Conservation (phyloP, 2,113 vertebrate genomes). For the Crotalus horridus region DNA sequence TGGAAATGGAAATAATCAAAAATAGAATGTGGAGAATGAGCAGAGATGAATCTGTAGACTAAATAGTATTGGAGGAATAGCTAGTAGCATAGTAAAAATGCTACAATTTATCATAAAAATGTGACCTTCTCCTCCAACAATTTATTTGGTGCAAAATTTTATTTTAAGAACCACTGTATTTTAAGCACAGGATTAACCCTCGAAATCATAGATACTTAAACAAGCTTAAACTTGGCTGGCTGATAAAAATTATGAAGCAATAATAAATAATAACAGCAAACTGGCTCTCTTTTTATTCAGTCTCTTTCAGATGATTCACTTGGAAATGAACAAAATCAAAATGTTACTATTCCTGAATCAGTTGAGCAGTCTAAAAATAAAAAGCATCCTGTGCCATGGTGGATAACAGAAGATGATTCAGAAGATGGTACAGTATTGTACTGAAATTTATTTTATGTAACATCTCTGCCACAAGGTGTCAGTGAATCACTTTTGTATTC, state of each 20-base stretch:
- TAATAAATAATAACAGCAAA: background rate
- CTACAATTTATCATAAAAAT: background rate
- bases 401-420: constrained; percentile 72
- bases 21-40: background rate
- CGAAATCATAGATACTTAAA: background rate
- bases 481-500: constrained; percentile 48
- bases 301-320: constrained; percentile 93
- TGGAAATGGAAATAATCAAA: background rate
- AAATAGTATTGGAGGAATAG: background rate
- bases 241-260: background rate
- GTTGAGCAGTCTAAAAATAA: constrained; percentile 63
- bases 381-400: constrained; percentile 74
- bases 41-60: background rate
- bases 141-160: background rate
- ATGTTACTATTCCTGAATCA: constrained; percentile 61
- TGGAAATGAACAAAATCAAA: constrained; percentile 67
- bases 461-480: constrained; percentile 68
- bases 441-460: constrained; percentile 20
- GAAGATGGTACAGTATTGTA: constrained; percentile 64
- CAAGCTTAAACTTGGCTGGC: background rate
- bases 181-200: background rate
- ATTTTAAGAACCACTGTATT: background rate
- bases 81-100: background rate
- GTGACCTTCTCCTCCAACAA: background rate
- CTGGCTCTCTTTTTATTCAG: constrained; percentile 61